phyloP scores from a whole-genome alignment of 2,888 invertebrate species.

The Geophilus truncorum region DNA sequence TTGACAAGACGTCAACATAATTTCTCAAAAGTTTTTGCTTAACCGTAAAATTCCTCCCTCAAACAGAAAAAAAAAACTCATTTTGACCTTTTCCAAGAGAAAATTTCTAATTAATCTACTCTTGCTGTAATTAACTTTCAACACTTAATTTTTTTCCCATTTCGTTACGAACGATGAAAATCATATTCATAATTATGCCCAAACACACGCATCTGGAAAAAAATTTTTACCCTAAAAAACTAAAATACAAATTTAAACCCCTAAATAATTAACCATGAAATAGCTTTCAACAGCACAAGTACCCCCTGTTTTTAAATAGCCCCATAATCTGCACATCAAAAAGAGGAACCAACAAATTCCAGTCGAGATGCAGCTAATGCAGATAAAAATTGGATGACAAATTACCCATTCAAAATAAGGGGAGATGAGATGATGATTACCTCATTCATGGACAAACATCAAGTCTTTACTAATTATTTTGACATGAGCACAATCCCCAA shows the following conservation, averaged over 20 bases:
- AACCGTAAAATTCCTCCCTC: not conserved
- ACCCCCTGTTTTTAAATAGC: not conserved
- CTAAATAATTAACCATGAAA: not conserved
- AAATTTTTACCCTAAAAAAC: not conserved
- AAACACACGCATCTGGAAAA: not conserved
- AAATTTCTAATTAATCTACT: not conserved
- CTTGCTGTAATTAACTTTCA: slow-evolving; percentile 10
- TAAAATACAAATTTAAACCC: not conserved
- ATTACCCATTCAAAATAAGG: not conserved
- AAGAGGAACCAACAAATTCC: not conserved
- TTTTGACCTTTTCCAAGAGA: not conserved
- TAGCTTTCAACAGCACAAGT: not conserved
- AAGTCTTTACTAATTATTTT: not conserved
- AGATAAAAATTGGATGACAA: not conserved
- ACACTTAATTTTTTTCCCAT: not conserved
- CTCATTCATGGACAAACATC: not conserved
- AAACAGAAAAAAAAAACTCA: not conserved
- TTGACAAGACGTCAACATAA: not conserved
- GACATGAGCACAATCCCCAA: not conserved
- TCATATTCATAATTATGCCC: not conserved
- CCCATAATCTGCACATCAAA: not conserved
- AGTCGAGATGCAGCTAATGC: not conserved
- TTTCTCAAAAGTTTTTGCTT: not conserved
- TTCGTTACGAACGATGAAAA: not conserved
- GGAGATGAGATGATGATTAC: not conserved